phyloP scores from a whole-genome alignment of 2,797 vertebrate genomes.

The Eidolon dupreanum region DNA sequence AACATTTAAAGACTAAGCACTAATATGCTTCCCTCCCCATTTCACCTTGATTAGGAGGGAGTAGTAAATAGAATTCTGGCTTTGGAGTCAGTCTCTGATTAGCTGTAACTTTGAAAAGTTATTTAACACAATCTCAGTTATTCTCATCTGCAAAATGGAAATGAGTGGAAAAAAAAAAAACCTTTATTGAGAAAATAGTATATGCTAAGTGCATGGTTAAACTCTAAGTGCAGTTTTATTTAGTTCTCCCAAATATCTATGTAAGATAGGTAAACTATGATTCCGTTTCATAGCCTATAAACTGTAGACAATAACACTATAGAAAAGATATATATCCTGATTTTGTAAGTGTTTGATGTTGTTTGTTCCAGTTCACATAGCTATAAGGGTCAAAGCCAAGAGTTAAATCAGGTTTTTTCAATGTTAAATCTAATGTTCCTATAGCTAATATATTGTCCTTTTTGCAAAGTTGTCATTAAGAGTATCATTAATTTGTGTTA shows the following conservation, averaged over 20 bases:
- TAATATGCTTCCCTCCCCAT: not conserved
- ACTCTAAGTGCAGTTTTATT: not conserved
- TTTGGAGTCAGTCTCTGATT: not conserved
- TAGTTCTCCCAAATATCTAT: not conserved
- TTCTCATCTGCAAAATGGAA: conserved; percentile 2
- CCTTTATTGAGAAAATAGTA: not conserved
- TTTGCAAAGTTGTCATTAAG: not conserved
- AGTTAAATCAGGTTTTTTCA: not conserved
- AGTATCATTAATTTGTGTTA: not conserved
- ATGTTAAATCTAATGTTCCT: not conserved
- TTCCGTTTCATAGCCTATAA: not conserved
- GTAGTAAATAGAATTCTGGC: not conserved
- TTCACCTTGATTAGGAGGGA: not conserved
- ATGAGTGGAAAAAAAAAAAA: not conserved
- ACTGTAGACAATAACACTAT: not conserved
- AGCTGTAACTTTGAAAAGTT: not conserved
- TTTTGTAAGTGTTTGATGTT: not conserved
- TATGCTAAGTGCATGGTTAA: not conserved
- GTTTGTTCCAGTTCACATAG: not conserved
- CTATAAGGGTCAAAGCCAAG: not conserved
- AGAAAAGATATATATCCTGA: not conserved
- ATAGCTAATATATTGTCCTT: not conserved
- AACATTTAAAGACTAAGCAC: not conserved
- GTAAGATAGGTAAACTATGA: not conserved
- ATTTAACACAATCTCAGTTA: not conserved